phyloP scores from a whole-genome alignment of 2,113 vertebrate genomes.

The Cynopterus brachyotis region DNA sequence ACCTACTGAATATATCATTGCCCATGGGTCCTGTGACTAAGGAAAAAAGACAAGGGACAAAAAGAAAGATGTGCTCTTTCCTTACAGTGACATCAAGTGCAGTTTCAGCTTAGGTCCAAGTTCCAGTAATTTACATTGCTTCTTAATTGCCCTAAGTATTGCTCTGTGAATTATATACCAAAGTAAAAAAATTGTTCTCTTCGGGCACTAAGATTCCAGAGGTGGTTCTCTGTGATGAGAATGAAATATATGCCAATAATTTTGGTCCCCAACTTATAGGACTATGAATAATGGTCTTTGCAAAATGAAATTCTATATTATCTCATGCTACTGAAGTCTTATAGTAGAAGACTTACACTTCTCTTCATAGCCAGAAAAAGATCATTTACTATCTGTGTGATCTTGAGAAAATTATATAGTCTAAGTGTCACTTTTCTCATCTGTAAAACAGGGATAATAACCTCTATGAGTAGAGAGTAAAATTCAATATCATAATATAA shows the following conservation, averaged over 20 bases:
- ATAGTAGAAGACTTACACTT: background rate
- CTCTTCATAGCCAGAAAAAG: background rate
- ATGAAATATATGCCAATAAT: background rate
- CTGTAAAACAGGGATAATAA: background rate
- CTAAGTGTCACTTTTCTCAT: background rate
- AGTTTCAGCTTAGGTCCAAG: background rate
- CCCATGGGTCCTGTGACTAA: background rate
- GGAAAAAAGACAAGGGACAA: background rate
- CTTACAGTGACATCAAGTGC: background rate
- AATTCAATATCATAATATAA: background rate
- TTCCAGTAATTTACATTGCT: background rate
- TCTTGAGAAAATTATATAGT: background rate
- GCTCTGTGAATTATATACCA: background rate
- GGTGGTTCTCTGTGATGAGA: background rate
- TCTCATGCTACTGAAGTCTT: background rate
- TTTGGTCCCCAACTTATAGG: background rate
- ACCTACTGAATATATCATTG: background rate
- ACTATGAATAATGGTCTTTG: background rate
- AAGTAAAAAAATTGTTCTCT: background rate
- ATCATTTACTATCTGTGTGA: background rate
- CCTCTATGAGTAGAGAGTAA: background rate
- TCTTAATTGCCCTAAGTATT: background rate
- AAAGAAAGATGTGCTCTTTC: background rate
- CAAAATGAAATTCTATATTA: background rate
- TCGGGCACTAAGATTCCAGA: background rate